Conservation (phyloP, 2,113 vertebrate species). For the Chloropsis hardwickii region DNA sequence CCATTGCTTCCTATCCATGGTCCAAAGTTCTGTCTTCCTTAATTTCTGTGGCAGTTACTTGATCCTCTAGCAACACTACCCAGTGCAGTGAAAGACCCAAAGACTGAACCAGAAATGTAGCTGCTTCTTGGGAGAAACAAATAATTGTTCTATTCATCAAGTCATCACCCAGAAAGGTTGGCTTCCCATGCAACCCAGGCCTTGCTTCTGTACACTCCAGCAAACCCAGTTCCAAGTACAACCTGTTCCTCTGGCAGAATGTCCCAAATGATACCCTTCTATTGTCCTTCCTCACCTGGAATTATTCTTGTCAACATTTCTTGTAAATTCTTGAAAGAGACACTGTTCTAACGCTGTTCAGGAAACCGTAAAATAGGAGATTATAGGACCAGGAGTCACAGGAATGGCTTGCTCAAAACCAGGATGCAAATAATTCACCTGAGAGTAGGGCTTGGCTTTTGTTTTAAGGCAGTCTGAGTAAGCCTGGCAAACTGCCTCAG, state of each 20-base stretch:
- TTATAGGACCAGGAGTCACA: background rate
- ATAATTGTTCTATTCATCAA: background rate
- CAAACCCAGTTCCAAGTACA: background rate
- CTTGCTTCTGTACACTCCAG: background rate
- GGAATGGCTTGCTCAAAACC: background rate
- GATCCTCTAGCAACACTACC: background rate
- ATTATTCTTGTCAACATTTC: background rate
- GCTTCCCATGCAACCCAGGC: background rate
- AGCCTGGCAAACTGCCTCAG: background rate
- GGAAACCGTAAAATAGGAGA: background rate
- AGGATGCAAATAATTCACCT: background rate
- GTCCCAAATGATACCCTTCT: rapidly evolving
- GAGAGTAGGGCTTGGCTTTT: background rate
- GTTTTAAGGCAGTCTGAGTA: background rate
- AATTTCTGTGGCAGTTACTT: background rate
- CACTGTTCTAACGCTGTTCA: background rate
- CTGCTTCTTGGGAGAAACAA: background rate
- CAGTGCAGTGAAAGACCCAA: background rate
- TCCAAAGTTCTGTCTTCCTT: background rate
- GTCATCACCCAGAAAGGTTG: background rate
- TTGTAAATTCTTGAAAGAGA: background rate
- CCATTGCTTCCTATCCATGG: background rate
- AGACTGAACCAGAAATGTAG: background rate
- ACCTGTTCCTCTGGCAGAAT: background rate
- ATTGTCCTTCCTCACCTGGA: background rate